These are phyloP conservation scores for Bibio marci DNA, from an alignment of 2,888 invertebrate species.

Conservation along the genomic window DNA sequence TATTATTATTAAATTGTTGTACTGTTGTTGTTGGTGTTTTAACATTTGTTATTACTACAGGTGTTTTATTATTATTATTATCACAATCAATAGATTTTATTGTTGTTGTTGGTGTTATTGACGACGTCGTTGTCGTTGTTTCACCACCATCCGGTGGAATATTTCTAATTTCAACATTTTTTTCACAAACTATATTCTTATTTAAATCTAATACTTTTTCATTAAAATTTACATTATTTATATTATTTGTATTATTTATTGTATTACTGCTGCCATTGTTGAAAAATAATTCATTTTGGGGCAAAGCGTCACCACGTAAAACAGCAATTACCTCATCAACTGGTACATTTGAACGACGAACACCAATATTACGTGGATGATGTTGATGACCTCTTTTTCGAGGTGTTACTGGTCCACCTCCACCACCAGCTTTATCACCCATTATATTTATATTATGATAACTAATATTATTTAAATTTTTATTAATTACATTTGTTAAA, in stretches of 20 bases:
- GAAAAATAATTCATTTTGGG: not conserved
- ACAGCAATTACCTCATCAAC: conserved; percentile 28
- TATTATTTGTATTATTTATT: not conserved
- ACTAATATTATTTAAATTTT: not conserved
- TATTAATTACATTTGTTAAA: no score
- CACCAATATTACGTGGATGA: conserved; percentile 50
- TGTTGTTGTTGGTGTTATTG: no score
- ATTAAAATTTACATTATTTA: not conserved
- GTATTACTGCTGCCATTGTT: not conserved
- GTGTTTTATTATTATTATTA: no score
- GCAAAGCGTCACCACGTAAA: conserved; percentile 18
- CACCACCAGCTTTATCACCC: conserved; percentile 16
- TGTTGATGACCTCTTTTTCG: conserved; percentile 48
- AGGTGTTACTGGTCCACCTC: conserved; percentile 12
- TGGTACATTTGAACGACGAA: conserved; percentile 36
- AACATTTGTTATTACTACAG: no score
- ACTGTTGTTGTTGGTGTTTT: no score
- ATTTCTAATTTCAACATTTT: no score
- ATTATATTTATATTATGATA: conserved; percentile 6
- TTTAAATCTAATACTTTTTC: not conserved
- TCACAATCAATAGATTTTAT: no score
- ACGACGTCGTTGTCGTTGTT: no score
- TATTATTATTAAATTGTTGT: not conserved
- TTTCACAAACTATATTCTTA: no score
- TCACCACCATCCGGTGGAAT: no score